These are phyloP conservation scores for Chaetodon trifasciatus DNA, from an alignment of 2,797 vertebrate species.

Conservation along the genomic window DNA sequence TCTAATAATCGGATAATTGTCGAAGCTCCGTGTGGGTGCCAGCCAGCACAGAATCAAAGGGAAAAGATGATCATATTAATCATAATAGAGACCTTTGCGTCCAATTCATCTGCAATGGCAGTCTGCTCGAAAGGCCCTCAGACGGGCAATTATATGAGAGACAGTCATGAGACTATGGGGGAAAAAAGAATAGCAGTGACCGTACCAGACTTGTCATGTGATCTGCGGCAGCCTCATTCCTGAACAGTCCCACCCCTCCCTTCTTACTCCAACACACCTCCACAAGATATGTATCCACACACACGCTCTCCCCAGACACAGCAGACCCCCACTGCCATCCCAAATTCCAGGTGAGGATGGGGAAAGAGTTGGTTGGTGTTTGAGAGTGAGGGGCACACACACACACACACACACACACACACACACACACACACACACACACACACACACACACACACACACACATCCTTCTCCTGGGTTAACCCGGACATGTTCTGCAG, in stretches of 20 bases:
- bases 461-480: constrained; percentile 38
- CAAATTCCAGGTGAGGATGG: constrained; percentile 36
- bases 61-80: constrained; percentile 67
- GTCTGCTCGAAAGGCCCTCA: constrained; percentile 51
- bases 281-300: constrained; percentile 30
- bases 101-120: constrained; percentile 53
- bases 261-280: constrained; percentile 46
- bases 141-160: constrained; percentile 63
- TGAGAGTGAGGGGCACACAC: constrained; percentile 11
- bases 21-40: constrained; percentile 39
- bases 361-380: constrained; percentile 29
- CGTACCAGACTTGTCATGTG: constrained; percentile 72
- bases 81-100: constrained; percentile 52
- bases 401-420: constrained; percentile 1
- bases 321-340: constrained; percentile 35
- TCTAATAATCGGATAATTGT: constrained; percentile 67
- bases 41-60: constrained; percentile 64
- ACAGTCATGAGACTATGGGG: constrained; percentile 62
- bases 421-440: constrained; percentile 9
- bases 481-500: constrained; percentile 53
- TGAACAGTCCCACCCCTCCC: constrained; percentile 33
- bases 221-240: constrained; percentile 66
- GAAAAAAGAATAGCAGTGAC: constrained; percentile 53
- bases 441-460: constrained; percentile 19
- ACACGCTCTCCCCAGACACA: constrained; percentile 18